A percentile compares a stretch with the other conserved stretches of the same genome.
Evolutionary conservation across 2,113 vertebrate species (phyloP).

Genomic region (Tachuris rubrigastra): DNA sequence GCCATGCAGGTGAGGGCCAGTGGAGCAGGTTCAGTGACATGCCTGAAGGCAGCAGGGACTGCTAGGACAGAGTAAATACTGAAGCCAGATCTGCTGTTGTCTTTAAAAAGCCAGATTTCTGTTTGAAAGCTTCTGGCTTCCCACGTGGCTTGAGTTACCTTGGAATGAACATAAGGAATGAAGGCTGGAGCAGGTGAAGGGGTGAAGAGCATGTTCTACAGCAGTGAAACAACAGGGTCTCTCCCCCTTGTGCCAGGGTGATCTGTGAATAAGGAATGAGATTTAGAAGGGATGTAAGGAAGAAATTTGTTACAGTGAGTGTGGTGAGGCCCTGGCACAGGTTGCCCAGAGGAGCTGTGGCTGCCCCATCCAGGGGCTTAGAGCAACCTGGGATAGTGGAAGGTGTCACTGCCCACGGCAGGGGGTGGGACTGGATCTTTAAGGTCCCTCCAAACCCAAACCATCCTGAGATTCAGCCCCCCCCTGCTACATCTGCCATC

Average conservation of each 20-base stretch:
- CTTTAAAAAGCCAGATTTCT: not conserved
- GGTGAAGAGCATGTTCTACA: not conserved
- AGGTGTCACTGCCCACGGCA: not conserved
- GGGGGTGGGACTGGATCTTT: not conserved
- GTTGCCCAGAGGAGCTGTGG: not conserved
- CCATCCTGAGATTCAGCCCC: not conserved
- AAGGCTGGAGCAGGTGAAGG: not conserved
- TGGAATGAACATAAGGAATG: not conserved
- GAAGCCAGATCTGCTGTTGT: not conserved
- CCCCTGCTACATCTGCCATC: not conserved
- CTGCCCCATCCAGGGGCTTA: not conserved
- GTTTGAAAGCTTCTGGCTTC: not conserved
- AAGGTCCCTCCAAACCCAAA: not conserved
- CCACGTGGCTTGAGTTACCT: not conserved
- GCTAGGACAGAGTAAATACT: not conserved
- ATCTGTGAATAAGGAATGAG: not conserved
- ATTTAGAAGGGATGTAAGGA: not conserved
- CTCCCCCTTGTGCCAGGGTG: not conserved
- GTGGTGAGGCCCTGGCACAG: not conserved
- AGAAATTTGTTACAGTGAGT: not conserved
- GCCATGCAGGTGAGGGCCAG: not conserved
- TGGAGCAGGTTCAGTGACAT: not conserved
- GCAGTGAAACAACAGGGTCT: not conserved
- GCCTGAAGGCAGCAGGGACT: not conserved
- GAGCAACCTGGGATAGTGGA: fast-evolving